Evolutionary conservation across 2,797 vertebrate species (phyloP).

Genomic region (Oryzias sinensis): DNA sequence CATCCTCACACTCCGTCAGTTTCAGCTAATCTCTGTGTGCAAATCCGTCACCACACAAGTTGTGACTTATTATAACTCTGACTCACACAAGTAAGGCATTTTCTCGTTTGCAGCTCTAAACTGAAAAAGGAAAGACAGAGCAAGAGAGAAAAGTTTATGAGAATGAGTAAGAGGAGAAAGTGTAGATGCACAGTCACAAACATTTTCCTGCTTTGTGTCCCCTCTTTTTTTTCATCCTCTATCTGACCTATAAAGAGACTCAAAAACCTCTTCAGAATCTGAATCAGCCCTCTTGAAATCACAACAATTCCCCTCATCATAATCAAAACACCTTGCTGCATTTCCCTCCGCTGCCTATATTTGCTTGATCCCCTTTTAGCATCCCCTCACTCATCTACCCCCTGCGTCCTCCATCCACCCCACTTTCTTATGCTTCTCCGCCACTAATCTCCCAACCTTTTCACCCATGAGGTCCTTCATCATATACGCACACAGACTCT

Average conservation of each 20-base stretch:
- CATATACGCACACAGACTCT: not conserved
- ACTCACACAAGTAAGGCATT: conserved; percentile 51
- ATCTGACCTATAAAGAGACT: conserved; percentile 45
- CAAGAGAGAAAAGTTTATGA: conserved; percentile 21
- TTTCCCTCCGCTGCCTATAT: conserved; percentile 22
- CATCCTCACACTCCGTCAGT: conserved; percentile 31
- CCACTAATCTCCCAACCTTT: conserved; percentile 27
- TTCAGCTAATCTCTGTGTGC: conserved; percentile 57
- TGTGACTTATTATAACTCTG: conserved; percentile 46
- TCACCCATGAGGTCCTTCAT: not conserved
- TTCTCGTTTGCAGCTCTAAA: conserved; percentile 25
- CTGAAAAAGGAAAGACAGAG: conserved; percentile 13
- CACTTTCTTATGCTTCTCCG: not conserved
- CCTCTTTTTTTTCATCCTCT: conserved; percentile 17
- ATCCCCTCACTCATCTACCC: conserved; percentile 52
- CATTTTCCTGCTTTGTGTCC: conserved; percentile 10
- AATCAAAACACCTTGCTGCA: conserved; percentile 59
- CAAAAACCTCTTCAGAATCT: conserved; percentile 37
- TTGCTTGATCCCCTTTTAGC: conserved; percentile 14
- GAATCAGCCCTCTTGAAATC: conserved; percentile 46
- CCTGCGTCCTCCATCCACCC: conserved; percentile 31
- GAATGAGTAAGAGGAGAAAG: conserved; percentile 7
- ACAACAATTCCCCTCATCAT: conserved; percentile 65
- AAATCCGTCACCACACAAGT: conserved; percentile 55
- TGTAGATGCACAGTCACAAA: conserved; percentile 15